phyloP scores from a whole-genome alignment of 2,113 vertebrate species.

The Oreochromis tanganicae region DNA sequence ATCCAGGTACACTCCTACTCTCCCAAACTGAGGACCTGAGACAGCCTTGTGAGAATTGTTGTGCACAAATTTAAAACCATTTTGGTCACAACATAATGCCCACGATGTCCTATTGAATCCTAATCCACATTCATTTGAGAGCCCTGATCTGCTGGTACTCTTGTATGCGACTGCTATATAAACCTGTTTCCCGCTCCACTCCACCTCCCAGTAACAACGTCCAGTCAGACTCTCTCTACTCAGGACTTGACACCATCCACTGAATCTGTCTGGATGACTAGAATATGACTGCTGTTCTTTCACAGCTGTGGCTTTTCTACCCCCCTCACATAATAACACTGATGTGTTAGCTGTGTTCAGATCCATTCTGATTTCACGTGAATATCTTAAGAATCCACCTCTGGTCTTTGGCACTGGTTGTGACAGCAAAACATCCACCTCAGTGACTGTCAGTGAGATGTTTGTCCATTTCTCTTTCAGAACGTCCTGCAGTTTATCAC shows the following conservation, averaged over 20 bases:
- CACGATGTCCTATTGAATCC: neutral
- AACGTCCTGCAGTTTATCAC: neutral
- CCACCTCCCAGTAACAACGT: neutral
- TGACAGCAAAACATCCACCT: neutral
- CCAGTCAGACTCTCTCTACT: neutral
- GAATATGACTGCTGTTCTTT: neutral
- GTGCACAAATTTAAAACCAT: neutral
- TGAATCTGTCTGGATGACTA: neutral
- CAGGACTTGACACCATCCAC: neutral
- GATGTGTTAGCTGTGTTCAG: neutral
- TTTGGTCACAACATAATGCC: neutral
- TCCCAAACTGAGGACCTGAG: neutral
- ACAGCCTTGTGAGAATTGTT: neutral
- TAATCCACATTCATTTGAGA: neutral
- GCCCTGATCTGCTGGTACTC: neutral
- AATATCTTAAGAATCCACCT: neutral
- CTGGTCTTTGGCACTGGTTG: neutral
- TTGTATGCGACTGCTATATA: neutral
- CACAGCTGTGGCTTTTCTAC: neutral
- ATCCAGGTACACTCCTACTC: neutral
- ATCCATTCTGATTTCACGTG: neutral
- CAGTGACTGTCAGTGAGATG: neutral
- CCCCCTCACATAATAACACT: fast-evolving
- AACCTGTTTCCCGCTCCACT: neutral
- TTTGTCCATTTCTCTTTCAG: neutral